These are phyloP conservation scores for Strix occidentalis DNA, from an alignment of 2,797 vertebrate genomes.

Conservation along the genomic window DNA sequence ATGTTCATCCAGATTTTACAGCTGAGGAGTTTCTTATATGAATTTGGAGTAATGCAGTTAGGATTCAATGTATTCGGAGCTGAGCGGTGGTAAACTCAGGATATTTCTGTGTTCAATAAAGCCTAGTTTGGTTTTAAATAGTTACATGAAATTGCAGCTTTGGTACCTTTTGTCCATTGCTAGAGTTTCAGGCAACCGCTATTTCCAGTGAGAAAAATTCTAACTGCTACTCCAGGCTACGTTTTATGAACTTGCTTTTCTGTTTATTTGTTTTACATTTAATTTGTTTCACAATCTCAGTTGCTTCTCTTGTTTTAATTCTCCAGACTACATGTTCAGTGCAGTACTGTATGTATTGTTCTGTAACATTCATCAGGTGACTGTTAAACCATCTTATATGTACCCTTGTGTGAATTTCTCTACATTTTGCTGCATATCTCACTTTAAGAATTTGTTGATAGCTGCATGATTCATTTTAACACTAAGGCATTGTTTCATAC, in stretches of 20 bases:
- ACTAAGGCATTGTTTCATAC: not conserved
- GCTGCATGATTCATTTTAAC: not conserved
- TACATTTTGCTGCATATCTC: not conserved
- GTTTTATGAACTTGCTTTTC: not conserved
- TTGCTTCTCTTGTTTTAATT: not conserved
- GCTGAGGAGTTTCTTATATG: not conserved
- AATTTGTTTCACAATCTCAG: not conserved
- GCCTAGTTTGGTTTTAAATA: not conserved
- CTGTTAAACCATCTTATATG: not conserved
- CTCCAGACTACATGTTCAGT: not conserved
- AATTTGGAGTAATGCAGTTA: not conserved
- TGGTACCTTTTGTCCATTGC: not conserved
- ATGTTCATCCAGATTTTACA: not conserved
- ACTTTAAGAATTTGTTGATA: not conserved
- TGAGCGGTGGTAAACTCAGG: not conserved
- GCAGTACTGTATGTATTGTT: not conserved
- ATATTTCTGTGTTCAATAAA: not conserved
- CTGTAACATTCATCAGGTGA: not conserved
- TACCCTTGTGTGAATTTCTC: not conserved
- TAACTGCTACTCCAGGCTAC: not conserved
- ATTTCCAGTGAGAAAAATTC: not conserved
- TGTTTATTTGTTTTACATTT: too few relatives aligned
- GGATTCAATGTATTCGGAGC: not conserved
- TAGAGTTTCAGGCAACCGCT: not conserved
- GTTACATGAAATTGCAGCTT: not conserved